Conservation (phyloP, 2,888 invertebrate genomes). For the Zele albiditarsus region DNA sequence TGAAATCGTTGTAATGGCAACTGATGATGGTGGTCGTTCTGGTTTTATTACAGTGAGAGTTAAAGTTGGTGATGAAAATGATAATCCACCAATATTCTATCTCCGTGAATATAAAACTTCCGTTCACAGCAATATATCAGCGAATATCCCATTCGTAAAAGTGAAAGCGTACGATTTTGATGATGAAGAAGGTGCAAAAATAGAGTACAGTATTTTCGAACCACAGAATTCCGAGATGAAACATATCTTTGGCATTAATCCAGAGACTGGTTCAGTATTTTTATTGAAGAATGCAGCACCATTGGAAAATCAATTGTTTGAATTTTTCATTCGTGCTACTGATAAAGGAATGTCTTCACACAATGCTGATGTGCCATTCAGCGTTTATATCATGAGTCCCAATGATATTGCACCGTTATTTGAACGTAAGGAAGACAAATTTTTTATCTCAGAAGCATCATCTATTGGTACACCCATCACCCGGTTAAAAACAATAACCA, state of each 20-base stretch:
- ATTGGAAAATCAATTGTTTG: slow-evolving; percentile 84
- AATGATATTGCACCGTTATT: slow-evolving; percentile 83
- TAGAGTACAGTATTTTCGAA: slow-evolving; percentile 87
- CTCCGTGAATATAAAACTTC: slow-evolving; percentile 85
- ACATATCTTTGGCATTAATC: slow-evolving; percentile 84
- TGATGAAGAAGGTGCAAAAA: slow-evolving; percentile 81
- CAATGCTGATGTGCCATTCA: slow-evolving; percentile 87
- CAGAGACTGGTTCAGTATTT: slow-evolving; percentile 82
- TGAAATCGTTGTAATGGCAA: slow-evolving; percentile 86
- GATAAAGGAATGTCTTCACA: slow-evolving; percentile 86
- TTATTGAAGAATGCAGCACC: slow-evolving; percentile 78
- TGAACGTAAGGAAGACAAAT: slow-evolving; percentile 82
- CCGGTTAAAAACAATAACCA: slow-evolving; percentile 79
- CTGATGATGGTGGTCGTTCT: slow-evolving; percentile 86
- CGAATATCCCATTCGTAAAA: slow-evolving; percentile 77
- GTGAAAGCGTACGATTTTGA: slow-evolving; percentile 86
- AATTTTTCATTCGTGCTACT: slow-evolving; percentile 91
- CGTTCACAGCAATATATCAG: slow-evolving; percentile 77
- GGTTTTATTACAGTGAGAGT: slow-evolving; percentile 86
- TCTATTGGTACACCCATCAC: slow-evolving; percentile 81
- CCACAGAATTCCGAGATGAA: slow-evolving; percentile 75
- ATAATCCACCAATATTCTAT: slow-evolving; percentile 86
- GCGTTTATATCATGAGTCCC: slow-evolving; percentile 83
- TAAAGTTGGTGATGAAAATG: slow-evolving; percentile 87
- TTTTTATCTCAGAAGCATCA: slow-evolving; percentile 87